Base-by-base conservation (phyloP, 2,888 invertebrate genomes). In the Drosophila prostipennis region DNA sequence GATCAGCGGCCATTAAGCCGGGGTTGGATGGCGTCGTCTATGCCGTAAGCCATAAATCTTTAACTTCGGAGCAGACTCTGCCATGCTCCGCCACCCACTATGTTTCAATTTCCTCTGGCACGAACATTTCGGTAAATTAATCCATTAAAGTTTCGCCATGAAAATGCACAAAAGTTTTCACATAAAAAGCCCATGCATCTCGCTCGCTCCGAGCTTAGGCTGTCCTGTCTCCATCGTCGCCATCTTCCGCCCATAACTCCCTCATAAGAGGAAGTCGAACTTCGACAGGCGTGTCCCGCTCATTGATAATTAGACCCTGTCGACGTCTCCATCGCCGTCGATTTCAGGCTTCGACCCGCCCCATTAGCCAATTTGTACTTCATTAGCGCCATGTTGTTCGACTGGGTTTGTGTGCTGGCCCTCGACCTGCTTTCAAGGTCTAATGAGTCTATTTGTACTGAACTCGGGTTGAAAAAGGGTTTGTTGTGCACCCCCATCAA, bases 61-160 rank as follows among this genome's bases (percentile, higher is more conserved):
- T 14, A 63, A 70, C 63, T 64, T 76, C 43, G 8, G 42, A 11
- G 7, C 26, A 29, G 57, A 37, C 23, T 48, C 57, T 45, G 16
- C 2, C 36, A 36, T 23, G 7, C 61, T 39, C 45, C 45, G 32
- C 37, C 42, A 46, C 40, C 67, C 73, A 58, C 70, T 73, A 74
- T 72, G 79, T 88, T 84, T 84, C 87, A 83, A 84, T 84, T 84
- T 88, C 87, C 84, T 72, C 65, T 71, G 48, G 58, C 68, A 78
- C 75, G 78, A 85, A 82, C 80, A 71, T 73, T 86, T 83, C 73
- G 72, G 65, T 72, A 80, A 85, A 85, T 87, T 84, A 88, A 84
- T 87, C 87, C 87, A 88, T 88, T 85, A 76, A 85, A 85, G 87
- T 88, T 84, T 81, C 57, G 69, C 79, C 80, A 76, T 80, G 74